Base-by-base conservation (phyloP, 2,888 invertebrate genomes). In the Agriopis aurantiaria region DNA sequence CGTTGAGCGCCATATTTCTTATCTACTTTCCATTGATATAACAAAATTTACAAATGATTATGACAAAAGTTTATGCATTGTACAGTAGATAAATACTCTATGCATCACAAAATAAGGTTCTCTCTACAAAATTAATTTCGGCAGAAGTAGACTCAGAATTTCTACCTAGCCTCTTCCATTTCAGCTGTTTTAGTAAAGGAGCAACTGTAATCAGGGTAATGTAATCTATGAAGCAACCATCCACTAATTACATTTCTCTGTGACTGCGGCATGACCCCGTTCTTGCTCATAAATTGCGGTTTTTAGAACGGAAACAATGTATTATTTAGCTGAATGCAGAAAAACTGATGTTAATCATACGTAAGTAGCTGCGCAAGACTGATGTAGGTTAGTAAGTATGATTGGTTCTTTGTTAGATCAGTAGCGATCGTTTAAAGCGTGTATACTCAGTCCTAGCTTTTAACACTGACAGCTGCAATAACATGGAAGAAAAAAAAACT, bases 171-270 rank as follows among this genome's bases (percentile, higher is more conserved):
- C 33, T 56, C 51, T 59, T 40, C 49, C 57, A 52, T 57, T 65
- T 41, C 57, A 61, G 51, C 45, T 58, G 41, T 69, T 65, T 69
- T 65, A 61, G 61, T 61, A 69, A 69, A 80, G 74, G 75, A 76
- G 67, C 70, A 63, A 70, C 48, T 64, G 64, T 74, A 80, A 81
- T 79, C 75, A 78, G 60, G 64, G 68, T 76, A 79, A 80, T 79
- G 79, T 71, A 71, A 78, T 78, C 73, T 75, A 75, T 78, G 74
- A 68, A 64, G 66, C 68, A 72, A 66, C 77, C 78, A 79, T 82
- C 75, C 70, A 58, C 70, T 80, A 78, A 81, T 80, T 78, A 78
- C 70, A 63, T 74, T 62, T 59, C 72, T 59, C 57, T 52, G 53
- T 14, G 60, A 63, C 65, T 45, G 57, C 33, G 57, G 56, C 59